Conservation (phyloP, 1,140 invertebrate species). For the Coptotermes formosanus region DNA sequence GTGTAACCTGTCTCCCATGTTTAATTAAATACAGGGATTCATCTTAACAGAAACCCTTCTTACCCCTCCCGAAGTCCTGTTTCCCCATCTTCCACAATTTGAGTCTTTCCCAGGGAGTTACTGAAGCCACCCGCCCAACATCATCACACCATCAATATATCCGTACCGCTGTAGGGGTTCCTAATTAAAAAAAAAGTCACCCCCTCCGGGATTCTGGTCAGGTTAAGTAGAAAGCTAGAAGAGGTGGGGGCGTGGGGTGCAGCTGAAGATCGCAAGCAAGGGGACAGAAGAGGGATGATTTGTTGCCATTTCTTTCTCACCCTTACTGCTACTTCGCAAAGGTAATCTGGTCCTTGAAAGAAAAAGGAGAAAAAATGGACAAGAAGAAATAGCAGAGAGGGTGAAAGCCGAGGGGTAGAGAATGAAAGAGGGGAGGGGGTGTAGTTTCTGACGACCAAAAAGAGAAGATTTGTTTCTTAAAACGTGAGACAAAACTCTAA, state of each 20-base stretch:
- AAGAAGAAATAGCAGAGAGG: background rate
- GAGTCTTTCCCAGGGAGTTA: background rate
- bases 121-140: background rate
- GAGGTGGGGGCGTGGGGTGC: background rate
- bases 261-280: background rate
- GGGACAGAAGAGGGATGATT: conserved; percentile 3
- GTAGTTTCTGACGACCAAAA: background rate
- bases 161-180: background rate
- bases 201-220: background rate
- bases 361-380: background rate
- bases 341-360: conserved; percentile 8
- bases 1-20: conserved; percentile 17
- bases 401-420: background rate
- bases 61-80: background rate
- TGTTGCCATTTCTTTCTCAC: background rate
- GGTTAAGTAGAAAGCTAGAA: background rate
- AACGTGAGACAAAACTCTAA: conserved; percentile 4
- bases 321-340: background rate
- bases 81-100: background rate
- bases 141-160: background rate
- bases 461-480: conserved; percentile 19
- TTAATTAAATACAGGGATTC: conserved; percentile 16
- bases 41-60: background rate
- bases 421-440: background rate
- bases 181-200: conserved; percentile 18